Evolutionary conservation across 1,140 invertebrate genomes (phyloP).

Genomic region (Drosophila bocqueti): DNA sequence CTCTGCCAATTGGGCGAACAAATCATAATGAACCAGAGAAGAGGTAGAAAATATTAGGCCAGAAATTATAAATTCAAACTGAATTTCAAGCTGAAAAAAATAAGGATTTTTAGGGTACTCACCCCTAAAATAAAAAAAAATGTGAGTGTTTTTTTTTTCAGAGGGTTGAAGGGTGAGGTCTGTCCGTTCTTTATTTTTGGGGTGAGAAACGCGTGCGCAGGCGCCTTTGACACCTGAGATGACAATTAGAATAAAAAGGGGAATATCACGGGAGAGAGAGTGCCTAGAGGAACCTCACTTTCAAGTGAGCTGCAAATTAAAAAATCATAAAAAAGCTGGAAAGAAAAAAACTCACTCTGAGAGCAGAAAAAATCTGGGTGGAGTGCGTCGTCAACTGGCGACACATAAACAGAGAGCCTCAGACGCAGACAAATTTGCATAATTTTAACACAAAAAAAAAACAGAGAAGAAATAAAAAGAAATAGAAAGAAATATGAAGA

Average conservation of each 20-base stretch:
- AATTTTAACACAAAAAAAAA: conserved; percentile 52
- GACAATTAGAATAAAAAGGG: conserved; percentile 59
- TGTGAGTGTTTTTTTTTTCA: conserved; percentile 31
- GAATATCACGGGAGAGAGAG: background rate
- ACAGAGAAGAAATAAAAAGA: conserved; percentile 5
- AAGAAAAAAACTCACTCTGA: conserved; percentile 35
- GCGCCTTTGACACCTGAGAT: conserved; percentile 74
- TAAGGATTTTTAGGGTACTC: conserved; percentile 6
- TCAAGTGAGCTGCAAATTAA: conserved; percentile 72
- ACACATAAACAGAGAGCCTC: conserved; percentile 57
- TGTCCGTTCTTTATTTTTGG: conserved; percentile 19
- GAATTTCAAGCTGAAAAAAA: conserved; percentile 40
- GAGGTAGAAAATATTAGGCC: conserved; percentile 23
- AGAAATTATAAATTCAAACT: conserved; percentile 72
- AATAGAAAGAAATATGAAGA: conserved; percentile 26
- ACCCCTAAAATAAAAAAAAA: conserved; percentile 20
- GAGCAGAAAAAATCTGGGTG: conserved; percentile 58
- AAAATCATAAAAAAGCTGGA: conserved; percentile 71
- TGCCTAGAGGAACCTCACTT: conserved; percentile 46
- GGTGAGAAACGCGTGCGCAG: conserved; percentile 64
- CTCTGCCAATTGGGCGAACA: conserved; percentile 60
- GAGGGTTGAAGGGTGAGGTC: conserved; percentile 26
- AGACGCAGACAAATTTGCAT: conserved; percentile 71
- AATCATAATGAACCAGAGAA: conserved; percentile 42
- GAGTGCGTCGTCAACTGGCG: conserved; percentile 60